Base-by-base conservation (phyloP, 2,113 vertebrate species). In the Grammomys surdaster region DNA sequence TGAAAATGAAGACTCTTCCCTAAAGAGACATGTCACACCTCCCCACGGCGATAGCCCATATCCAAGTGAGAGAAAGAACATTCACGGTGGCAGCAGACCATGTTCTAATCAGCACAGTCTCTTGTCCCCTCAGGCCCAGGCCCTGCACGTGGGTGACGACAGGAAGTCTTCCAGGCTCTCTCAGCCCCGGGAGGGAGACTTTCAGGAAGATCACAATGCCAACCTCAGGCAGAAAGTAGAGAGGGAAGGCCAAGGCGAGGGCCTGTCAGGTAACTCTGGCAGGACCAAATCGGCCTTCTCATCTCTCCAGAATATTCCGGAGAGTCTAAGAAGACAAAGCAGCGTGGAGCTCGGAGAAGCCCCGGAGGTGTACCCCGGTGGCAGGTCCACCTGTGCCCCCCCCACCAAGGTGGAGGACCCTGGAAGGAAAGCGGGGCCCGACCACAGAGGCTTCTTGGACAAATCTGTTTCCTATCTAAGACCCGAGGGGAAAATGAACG, bases 291-390 rank as follows among this genome's bases (percentile, higher is more conserved):
- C 98, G 0, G 60, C 95, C n/a, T 97, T 98, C 94, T 98, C 97
- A 78, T 98, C 98, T 48, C 95, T 98, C 89, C 98, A 98, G 91
- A 98, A 98, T 88, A 98, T 98, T 91, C 96, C 98, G 0, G 98
- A 98, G 72, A 98, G 96, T 72, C 92, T 98, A 46, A 96, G 97
- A 77, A 96, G 96, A 90, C 98, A 97, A 60, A 98, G 97, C 86
- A 97, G 40, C 96, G 95, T 69, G 0, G 98, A 98, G 43, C 31
- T 95, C 1, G 98, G 89, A 24, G 33, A 17, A 0, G 96, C 87
- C 11, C 63, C 72, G 12, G 98, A 97, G 33, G 95, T 16, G 48
- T 97, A 84, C 96, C 97, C 84, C 56, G 98, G 60, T 90, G 95
- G 63, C 95, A 97, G 54, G 89, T 86, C 90, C 46, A 91, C 97